Base-by-base conservation (phyloP, 2,888 invertebrate genomes). In the Watsonalla binaria region DNA sequence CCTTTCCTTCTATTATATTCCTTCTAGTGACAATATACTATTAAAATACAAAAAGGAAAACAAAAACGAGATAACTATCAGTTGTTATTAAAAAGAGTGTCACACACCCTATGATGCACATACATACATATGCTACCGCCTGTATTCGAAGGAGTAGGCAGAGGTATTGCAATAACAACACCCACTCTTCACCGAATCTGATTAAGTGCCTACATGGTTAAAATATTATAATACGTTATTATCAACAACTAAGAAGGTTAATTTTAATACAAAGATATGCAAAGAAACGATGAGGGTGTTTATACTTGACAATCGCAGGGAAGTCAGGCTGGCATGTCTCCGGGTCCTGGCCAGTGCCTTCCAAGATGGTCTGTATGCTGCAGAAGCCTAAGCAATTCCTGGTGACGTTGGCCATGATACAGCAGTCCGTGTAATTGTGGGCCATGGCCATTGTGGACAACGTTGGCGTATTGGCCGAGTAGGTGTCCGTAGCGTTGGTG, bases 371-470 rank as follows among this genome's bases (percentile, higher is more conserved):
- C 74, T 96, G 95, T 33, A 96, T 94, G 72, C 95, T 95, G 84
- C 96, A 97, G 81, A 96, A 96, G 49, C 96, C 96, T 54, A 95
- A 90, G 74, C 96, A 97, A 47, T 91, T 82, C 8, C 87, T 80
- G n/a, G 94, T 92, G 2, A 96, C 95, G 72, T 95, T 95, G 58
- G 92, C 91, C 4, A 88, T 80, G 6, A 94, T 74, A 69, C 96
- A 97, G 78, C 96, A 97, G 65, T 95, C 94, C 0, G 96, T 96
- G 81, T 96, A 96, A 80, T 96, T 96, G 78, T 96, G 96, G 2
- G 92, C 91, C 14, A 92, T 69, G 7, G 92, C 88, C 11, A 82
- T 62, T 0, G 85, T 69, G 0, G 86, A 86, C 0, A 87, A 68
- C 0, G 87, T 81, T 7, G 86, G 85, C 1, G 76, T 66, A 60